Conservation (phyloP, 2,797 vertebrate species). For the Pteropus rufus region DNA sequence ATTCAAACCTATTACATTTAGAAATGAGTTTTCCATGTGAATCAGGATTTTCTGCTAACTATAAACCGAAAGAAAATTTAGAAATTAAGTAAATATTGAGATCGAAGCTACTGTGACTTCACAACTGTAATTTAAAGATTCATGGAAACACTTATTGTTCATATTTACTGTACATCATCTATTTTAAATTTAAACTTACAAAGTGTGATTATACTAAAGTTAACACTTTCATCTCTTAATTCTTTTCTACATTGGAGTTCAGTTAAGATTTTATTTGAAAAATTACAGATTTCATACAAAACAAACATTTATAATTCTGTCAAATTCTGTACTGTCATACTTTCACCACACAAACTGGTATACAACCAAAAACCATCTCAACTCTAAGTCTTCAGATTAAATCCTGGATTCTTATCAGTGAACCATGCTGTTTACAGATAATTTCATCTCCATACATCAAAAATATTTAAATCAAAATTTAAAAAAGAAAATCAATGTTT, state of each 20-base stretch:
- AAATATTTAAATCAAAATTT: constrained; percentile 8
- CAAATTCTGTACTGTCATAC: not conserved
- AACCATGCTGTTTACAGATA: not conserved
- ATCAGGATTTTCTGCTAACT: constrained; percentile 20
- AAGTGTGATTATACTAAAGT: not conserved
- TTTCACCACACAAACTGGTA: not conserved
- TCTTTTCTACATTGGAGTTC: not conserved
- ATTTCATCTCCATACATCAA: not conserved
- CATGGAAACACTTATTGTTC: not conserved
- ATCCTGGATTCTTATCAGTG: not conserved
- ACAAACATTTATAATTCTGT: not conserved
- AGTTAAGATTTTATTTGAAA: constrained; percentile 32
- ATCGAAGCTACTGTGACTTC: not conserved
- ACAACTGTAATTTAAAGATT: constrained; percentile 12
- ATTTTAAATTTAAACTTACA: not conserved
- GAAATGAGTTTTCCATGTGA: constrained; percentile 47
- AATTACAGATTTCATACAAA: not conserved
- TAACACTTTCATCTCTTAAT: not conserved
- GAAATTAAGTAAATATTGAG: constrained; percentile 19
- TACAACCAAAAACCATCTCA: not conserved
- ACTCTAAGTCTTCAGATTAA: not conserved
- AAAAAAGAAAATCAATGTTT: not conserved
- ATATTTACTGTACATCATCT: not conserved
- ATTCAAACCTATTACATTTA: constrained; percentile 34
- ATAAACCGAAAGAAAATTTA: constrained; percentile 44